Evolutionary conservation across 2,113 vertebrate species (phyloP).

Genomic region (Chionomys nivalis): DNA sequence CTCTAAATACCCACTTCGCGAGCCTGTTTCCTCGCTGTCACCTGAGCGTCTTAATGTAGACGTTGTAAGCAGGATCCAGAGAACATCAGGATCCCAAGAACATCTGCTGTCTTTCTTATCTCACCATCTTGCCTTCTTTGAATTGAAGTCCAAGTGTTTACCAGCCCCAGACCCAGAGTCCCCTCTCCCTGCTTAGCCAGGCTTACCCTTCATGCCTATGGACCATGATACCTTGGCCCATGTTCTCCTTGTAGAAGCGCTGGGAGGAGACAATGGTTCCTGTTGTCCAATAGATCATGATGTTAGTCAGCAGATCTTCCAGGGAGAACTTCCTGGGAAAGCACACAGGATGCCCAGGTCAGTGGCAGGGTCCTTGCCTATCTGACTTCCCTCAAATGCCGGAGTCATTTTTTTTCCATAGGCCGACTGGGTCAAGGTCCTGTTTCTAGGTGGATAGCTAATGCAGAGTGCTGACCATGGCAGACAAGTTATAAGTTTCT

Average conservation of each 20-base stretch:
- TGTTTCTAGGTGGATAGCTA: neutral
- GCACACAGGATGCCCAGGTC: neutral
- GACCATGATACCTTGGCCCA: slow-evolving; percentile 68
- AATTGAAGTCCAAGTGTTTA: neutral
- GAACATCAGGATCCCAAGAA: neutral
- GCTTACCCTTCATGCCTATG: slow-evolving; percentile 83
- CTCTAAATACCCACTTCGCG: neutral
- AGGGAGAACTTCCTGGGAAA: slow-evolving; percentile 85
- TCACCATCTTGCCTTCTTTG: fast-evolving
- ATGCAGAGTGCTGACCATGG: neutral
- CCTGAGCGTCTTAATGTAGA: neutral
- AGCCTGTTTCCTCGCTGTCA: neutral
- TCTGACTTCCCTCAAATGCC: neutral
- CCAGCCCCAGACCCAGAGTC: neutral
- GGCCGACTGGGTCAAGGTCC: no score
- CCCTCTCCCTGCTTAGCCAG: neutral
- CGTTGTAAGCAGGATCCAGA: neutral
- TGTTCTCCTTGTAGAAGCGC: slow-evolving; percentile 87
- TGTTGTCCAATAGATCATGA: slow-evolving; percentile 90
- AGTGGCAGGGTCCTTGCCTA: neutral
- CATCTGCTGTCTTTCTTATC: neutral
- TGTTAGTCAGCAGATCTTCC: slow-evolving; percentile 87
- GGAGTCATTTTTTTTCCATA: neutral
- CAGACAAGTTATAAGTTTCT: neutral
- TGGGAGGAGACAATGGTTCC: slow-evolving; percentile 84